phyloP scores from a whole-genome alignment of 92 coral and sea anemone species.

The Palythoa grandis region DNA sequence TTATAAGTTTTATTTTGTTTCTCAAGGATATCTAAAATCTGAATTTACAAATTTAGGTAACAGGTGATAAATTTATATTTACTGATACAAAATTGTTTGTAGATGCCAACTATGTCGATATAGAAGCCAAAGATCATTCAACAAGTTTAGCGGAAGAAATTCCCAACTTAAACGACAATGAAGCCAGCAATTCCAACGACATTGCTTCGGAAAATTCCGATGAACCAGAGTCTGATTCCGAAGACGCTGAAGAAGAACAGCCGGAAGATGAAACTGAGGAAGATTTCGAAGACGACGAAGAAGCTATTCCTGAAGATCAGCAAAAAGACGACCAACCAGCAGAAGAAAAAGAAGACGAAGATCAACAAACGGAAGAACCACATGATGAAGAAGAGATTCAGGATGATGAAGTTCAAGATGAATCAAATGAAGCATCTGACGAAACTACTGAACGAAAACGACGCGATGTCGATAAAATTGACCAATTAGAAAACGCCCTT shows the following conservation, averaged over 20 bases:
- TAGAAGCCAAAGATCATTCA: neutral
- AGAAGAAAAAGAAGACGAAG: neutral
- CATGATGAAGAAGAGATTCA: neutral
- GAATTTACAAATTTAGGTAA: too few relatives aligned
- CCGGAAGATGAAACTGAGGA: neutral
- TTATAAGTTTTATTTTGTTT: too few relatives aligned
- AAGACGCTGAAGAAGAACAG: neutral
- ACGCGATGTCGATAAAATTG: neutral
- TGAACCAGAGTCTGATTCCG: neutral
- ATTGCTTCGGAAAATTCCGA: neutral
- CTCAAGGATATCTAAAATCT: too few relatives aligned
- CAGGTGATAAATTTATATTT: too few relatives aligned
- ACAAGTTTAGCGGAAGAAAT: neutral
- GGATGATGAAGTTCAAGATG: neutral
- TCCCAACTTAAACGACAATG: neutral
- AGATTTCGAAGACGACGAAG: constrained; percentile 7
- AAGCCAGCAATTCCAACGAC: neutral
- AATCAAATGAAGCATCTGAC: neutral
- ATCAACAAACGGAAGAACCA: constrained; percentile 9
- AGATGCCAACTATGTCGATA: neutral
- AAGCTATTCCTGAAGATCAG: neutral
- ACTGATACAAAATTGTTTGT: neutral
- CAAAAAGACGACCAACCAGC: neutral
- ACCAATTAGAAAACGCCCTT: neutral
- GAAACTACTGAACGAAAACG: neutral